phyloP scores from a whole-genome alignment of 2,797 vertebrate genomes.

The Percopsis omiscomaycus region DNA sequence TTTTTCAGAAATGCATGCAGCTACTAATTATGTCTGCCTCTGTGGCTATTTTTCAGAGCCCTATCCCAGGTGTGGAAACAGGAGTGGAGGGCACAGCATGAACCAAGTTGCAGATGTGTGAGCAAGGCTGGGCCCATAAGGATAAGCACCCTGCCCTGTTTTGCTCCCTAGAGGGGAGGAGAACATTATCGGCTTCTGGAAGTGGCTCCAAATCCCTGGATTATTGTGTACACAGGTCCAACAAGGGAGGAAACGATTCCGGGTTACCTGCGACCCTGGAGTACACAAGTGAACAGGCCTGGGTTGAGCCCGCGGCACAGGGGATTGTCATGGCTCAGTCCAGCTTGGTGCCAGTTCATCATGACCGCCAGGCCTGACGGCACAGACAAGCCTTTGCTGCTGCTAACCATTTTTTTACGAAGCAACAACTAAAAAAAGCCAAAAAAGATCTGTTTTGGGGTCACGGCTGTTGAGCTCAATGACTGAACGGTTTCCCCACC shows the following conservation, averaged over 20 bases:
- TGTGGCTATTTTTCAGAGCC: slow-evolving; percentile 60
- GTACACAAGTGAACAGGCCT: slow-evolving; percentile 75
- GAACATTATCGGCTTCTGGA: slow-evolving; percentile 56
- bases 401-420: slow-evolving; percentile 64
- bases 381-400: slow-evolving; percentile 78
- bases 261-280: slow-evolving; percentile 72
- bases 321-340: slow-evolving; percentile 76
- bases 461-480: slow-evolving; percentile 80
- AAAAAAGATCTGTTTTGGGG: slow-evolving; percentile 80
- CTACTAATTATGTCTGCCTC: slow-evolving; percentile 44
- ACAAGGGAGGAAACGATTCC: slow-evolving; percentile 71
- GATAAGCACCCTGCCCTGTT: slow-evolving; percentile 55
- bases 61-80: slow-evolving; percentile 35
- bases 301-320: slow-evolving; percentile 71
- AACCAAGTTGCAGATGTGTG: slow-evolving; percentile 58
- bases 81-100: slow-evolving; percentile 37
- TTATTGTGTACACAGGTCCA: slow-evolving; percentile 74
- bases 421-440: slow-evolving; percentile 80
- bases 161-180: slow-evolving; percentile 45
- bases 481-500: slow-evolving; percentile 77
- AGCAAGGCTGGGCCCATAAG: slow-evolving; percentile 50
- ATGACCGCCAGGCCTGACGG: slow-evolving; percentile 84
- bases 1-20: slow-evolving; percentile 2
- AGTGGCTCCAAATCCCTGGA: slow-evolving; percentile 69
- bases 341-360: slow-evolving; percentile 81